Conservation (phyloP, 2,888 invertebrate genomes). For the Nineta flava region DNA sequence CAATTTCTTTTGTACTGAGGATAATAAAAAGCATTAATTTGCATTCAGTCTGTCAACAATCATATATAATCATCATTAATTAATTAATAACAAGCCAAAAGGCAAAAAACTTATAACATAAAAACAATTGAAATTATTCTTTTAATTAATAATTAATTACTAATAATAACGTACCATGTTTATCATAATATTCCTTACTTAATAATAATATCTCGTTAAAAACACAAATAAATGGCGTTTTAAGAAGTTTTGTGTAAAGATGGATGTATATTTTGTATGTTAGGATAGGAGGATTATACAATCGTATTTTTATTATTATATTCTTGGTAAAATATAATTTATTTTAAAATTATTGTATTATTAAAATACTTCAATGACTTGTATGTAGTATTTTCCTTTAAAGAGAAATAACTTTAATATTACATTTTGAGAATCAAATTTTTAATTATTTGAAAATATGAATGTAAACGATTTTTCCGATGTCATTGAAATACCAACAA, state of each 20-base stretch:
- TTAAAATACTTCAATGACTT: too few species aligned
- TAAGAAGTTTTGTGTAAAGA: background rate
- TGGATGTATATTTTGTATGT: too few species aligned
- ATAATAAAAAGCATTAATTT: slow-evolving; percentile 21
- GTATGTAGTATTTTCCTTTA: too few species aligned
- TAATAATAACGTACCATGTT: background rate
- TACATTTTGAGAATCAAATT: too few species aligned
- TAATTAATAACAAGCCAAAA: slow-evolving; percentile 25
- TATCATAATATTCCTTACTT: background rate
- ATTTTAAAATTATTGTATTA: too few species aligned
- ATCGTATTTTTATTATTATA: too few species aligned
- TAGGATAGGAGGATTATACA: too few species aligned
- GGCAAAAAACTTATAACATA: slow-evolving; percentile 8
- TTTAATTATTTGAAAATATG: too few species aligned
- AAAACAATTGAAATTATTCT: slow-evolving; percentile 1
- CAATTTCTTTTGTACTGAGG: slow-evolving; percentile 26
- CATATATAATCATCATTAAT: slow-evolving; percentile 12
- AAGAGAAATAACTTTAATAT: too few species aligned
- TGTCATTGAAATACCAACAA: too few species aligned
- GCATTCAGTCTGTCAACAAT: slow-evolving; percentile 28
- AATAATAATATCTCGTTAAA: background rate
- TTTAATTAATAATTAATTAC: background rate
- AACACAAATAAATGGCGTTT: background rate
- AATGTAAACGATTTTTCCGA: too few species aligned
- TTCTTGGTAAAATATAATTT: too few species aligned